Conservation (phyloP, 2,797 vertebrate species). For the Acipenser oxyrinchus region DNA sequence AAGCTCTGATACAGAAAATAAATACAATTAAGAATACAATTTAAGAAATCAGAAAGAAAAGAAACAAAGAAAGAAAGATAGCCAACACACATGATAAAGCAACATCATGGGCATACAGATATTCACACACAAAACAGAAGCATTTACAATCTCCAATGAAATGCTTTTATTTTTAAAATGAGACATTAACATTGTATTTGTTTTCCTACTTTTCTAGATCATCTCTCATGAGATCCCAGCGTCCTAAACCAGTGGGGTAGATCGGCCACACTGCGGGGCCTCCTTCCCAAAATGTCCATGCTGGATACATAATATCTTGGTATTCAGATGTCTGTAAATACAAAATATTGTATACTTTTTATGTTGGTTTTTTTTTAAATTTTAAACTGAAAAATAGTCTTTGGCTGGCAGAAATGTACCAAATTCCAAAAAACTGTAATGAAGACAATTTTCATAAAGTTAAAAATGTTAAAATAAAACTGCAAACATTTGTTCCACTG, state of each 20-base stretch:
- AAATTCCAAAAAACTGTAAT: background rate
- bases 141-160: too few relatives aligned
- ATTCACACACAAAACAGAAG: too few relatives aligned
- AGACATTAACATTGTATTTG: background rate
- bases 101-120: too few relatives aligned
- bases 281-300: constrained; percentile 98
- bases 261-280: constrained; percentile 97
- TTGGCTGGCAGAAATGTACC: too few relatives aligned
- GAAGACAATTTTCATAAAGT: background rate
- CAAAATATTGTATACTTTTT: background rate
- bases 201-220: constrained; percentile 72
- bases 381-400: background rate
- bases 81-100: too few relatives aligned
- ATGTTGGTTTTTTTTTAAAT: background rate
- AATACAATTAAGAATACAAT: background rate
- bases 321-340: constrained; percentile 76
- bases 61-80: too few relatives aligned
- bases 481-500: too few relatives aligned
- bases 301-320: constrained; percentile 94
- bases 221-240: constrained; percentile 94
- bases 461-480: background rate
- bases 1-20: constrained; percentile 59
- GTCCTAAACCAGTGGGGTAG: constrained; percentile 88
- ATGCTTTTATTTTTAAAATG: background rate
- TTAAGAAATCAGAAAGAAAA: too few relatives aligned